Percentiles rank a stretch among this genome's conserved stretches.
Evolutionary conservation across 1,140 invertebrate species (phyloP).

Genomic region (Aporrectodea caliginosa): DNA sequence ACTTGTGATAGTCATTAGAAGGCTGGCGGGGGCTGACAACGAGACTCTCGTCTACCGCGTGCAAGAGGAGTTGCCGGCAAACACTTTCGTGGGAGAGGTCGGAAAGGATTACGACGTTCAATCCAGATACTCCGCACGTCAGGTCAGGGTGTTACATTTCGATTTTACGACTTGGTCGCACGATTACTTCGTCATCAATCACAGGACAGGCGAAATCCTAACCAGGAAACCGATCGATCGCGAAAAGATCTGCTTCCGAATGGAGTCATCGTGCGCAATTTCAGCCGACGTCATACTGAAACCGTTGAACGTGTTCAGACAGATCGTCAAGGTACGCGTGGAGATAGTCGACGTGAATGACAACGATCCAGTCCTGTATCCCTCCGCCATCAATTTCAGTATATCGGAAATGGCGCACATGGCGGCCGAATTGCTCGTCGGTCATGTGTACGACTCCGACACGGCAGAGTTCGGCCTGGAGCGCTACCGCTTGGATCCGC

Average conservation of each 20-base stretch:
- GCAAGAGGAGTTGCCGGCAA: background rate
- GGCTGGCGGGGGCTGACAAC: background rate
- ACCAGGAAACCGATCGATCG: constrained; percentile 18
- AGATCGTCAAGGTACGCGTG: constrained; percentile 4
- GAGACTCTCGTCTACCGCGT: background rate
- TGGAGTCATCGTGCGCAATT: constrained; percentile 1
- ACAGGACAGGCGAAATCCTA: background rate
- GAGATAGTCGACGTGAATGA: constrained; percentile 27
- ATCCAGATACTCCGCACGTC: background rate
- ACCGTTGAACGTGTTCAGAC: constrained; percentile 16
- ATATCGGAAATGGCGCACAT: constrained; percentile 9
- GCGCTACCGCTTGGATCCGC: constrained; percentile 4
- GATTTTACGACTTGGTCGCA: background rate
- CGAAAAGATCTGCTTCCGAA: constrained; percentile 5
- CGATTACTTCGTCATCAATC: constrained; percentile 14
- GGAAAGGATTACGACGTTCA: background rate
- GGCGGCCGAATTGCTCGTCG: background rate
- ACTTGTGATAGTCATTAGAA: too few relatives aligned
- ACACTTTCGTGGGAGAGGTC: background rate
- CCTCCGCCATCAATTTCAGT: background rate
- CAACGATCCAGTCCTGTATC: constrained; percentile 13
- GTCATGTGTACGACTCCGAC: constrained; percentile 11
- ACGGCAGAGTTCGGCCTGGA: background rate
- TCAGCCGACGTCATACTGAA: background rate
- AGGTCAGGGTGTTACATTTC: background rate